Conservation (phyloP, 2,797 vertebrate genomes). For the Smutsia gigantea region DNA sequence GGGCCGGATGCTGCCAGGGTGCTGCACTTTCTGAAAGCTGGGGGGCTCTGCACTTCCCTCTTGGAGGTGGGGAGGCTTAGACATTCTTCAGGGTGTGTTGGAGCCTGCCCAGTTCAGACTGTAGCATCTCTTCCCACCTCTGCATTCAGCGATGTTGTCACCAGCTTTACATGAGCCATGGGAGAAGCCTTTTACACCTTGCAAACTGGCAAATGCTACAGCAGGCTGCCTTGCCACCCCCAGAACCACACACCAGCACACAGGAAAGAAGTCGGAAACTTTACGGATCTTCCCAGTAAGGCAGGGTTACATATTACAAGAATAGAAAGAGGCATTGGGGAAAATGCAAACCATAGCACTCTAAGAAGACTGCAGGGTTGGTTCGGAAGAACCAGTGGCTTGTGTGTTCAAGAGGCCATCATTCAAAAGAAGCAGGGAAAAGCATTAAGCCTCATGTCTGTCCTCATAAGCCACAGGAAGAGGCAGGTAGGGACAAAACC, state of each 20-base stretch:
- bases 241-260: no score
- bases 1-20: no score
- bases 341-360: not conserved
- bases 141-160: not conserved
- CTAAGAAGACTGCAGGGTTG: not conserved
- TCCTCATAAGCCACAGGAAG: not conserved
- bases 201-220: not conserved
- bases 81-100: not conserved
- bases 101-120: not conserved
- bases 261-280: not conserved
- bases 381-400: not conserved
- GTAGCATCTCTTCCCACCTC: not conserved
- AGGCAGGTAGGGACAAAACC: not conserved
- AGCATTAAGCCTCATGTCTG: accelerated
- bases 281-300: not conserved
- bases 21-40: not conserved
- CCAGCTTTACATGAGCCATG: not conserved
- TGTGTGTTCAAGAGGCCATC: not conserved
- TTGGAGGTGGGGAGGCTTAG: not conserved
- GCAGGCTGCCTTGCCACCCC: not conserved
- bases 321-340: not conserved
- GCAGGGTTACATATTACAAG: not conserved
- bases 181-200: not conserved
- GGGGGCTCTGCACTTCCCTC: not conserved
- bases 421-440: not conserved